phyloP scores from a whole-genome alignment of 2,797 vertebrate species.

The Rousettus madagascariensis region DNA sequence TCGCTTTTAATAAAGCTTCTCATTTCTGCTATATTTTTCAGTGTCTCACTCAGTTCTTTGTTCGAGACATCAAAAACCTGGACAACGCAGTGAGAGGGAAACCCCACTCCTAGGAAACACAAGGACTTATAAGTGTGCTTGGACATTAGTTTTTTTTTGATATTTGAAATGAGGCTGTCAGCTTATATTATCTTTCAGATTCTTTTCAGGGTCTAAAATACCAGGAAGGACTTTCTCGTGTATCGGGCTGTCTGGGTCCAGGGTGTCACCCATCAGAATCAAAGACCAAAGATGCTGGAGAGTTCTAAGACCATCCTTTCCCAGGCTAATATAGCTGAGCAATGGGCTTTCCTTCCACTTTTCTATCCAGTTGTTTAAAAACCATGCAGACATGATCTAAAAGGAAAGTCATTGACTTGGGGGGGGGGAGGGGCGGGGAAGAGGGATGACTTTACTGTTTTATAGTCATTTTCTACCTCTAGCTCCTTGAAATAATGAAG shows the following conservation, averaged over 20 bases:
- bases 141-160: neutral
- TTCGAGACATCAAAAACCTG: no score
- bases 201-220: neutral
- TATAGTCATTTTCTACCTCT: conserved; percentile 48
- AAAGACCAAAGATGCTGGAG: neutral
- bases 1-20: no score
- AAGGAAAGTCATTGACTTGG: conserved; percentile 45
- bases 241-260: neutral
- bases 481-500: conserved; percentile 52
- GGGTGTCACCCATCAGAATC: neutral
- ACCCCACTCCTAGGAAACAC: no score
- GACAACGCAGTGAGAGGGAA: no score
- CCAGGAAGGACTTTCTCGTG: neutral
- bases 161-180: neutral
- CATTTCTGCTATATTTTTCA: no score
- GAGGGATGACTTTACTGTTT: conserved; percentile 45
- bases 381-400: neutral
- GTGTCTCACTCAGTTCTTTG: no score
- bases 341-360: neutral
- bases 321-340: neutral
- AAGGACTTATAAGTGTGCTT: neutral
- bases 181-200: neutral
- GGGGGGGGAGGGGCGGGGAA: neutral
- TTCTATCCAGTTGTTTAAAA: conserved; percentile 22
- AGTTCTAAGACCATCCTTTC: neutral